Conservation (phyloP, 2,113 vertebrate genomes). For the Cyanocitta stelleri region DNA sequence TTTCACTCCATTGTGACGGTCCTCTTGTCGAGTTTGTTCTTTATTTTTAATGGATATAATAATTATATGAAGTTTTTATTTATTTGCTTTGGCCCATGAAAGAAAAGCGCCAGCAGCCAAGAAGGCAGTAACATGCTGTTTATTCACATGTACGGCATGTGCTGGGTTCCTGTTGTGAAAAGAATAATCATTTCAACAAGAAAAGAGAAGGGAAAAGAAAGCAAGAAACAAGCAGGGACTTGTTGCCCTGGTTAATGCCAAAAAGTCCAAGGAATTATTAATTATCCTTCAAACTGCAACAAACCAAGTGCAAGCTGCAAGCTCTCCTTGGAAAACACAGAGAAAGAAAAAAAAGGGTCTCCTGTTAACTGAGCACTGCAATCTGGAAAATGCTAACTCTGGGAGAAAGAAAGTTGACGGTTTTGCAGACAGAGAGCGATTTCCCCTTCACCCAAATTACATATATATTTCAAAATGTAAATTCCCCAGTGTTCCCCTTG, state of each 20-base stretch:
- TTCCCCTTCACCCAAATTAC: constrained; percentile 13
- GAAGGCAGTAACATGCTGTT: neutral
- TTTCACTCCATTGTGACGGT: constrained; percentile 12
- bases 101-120: neutral
- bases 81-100: constrained; percentile 38
- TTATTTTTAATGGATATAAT: constrained; percentile 21
- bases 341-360: neutral
- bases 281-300: neutral
- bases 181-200: constrained; percentile 6
- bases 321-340: neutral
- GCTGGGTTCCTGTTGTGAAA: neutral
- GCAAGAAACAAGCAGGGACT: neutral
- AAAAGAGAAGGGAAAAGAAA: neutral
- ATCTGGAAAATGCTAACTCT: constrained; percentile 3
- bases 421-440: neutral
- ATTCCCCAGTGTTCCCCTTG: neutral
- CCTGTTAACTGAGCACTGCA: neutral
- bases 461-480: constrained; percentile 43
- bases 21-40: neutral
- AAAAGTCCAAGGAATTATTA: neutral
- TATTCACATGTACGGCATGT: neutral
- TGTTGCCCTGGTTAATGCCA: neutral
- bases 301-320: neutral
- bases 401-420: neutral
- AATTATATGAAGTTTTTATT: constrained; percentile 36